Evolutionary conservation across 2,113 vertebrate species (phyloP).

Genomic region (Mormyrus iriodes): DNA sequence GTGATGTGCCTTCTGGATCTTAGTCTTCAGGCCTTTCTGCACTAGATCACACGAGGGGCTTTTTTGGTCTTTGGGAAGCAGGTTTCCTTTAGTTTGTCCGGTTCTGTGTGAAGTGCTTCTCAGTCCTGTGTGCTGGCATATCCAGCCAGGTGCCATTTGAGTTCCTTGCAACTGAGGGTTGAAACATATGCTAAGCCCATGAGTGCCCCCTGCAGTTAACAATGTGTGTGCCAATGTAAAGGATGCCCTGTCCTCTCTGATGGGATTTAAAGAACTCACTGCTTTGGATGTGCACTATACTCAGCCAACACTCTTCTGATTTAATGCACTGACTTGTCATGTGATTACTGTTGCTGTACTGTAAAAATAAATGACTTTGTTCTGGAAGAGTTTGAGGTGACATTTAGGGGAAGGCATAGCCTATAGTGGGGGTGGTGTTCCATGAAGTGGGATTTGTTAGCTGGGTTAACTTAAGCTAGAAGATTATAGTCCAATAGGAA

Average conservation of each 20-base stretch:
- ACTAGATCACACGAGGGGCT: neutral
- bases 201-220: neutral
- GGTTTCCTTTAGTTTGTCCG: neutral
- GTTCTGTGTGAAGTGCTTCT: too few relatives aligned
- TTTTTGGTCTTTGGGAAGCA: neutral
- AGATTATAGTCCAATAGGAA: neutral
- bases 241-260: neutral
- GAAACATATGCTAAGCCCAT: neutral
- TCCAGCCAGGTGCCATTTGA: neutral
- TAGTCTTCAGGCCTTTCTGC: neutral
- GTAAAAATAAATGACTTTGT: constrained; percentile 71
- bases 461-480: neutral
- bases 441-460: neutral
- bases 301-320: neutral
- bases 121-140: neutral
- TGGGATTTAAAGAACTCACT: neutral
- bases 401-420: constrained; percentile 69
- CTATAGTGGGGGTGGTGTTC: constrained; percentile 62
- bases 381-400: constrained; percentile 69
- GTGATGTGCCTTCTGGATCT: neutral
- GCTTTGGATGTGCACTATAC: neutral
- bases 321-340: constrained; percentile 46
- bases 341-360: constrained; percentile 20
- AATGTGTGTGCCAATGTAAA: neutral
- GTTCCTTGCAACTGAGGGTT: neutral